Evolutionary conservation across 2,888 invertebrate genomes (phyloP), one percentile per base, ranked within the genome.

Genomic region (Entomobrya multifasciata): DNA sequence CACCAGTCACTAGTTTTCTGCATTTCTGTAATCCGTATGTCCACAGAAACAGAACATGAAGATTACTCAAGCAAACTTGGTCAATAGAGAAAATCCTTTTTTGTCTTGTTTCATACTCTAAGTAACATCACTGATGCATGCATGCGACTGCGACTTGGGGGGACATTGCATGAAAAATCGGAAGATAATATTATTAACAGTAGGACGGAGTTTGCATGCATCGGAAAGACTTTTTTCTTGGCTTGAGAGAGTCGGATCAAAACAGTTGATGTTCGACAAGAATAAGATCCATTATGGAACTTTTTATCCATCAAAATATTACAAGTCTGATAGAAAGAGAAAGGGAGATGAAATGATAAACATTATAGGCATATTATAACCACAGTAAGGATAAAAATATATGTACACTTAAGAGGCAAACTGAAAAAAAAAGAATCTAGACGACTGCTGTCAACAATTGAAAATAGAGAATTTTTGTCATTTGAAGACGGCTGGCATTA

Each of bases 301-400:
- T 70, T 70, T 70, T 70, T 70, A 44, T 70, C 62, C 62, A n/a
- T 62, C 3, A 30, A 62, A 62, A 62, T 62, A 60, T 60, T 60
- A 30, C 25, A 62, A 62, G 62, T 30, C 1, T 3, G 62, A 30
- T 15, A 62, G 62, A 36, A 36, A 36, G 36, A 36, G 36, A 36
- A 36, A 36, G 36, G 36, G 36, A 36, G 36, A 36, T 36, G 8
- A 6, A 36, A 36, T 47, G 44, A 22, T n/a, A 36, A 36, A 41
- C 36, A 36, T 36, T 44, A 70, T 20, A 70, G 1, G 36, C 17
- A n/a, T n/a, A n/a, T n/a, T n/a, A n/a, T n/a, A n/a, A n/a, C n/a
- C n/a, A 36, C 17, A 11, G 41, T 65, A 47, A 70, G 20, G 44
- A 36, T 13, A 65, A n/a, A 10, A 57, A 20, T 20, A 20, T 57